Base-by-base conservation (phyloP, 2,113 vertebrate genomes). In the Pan troglodytes region DNA sequence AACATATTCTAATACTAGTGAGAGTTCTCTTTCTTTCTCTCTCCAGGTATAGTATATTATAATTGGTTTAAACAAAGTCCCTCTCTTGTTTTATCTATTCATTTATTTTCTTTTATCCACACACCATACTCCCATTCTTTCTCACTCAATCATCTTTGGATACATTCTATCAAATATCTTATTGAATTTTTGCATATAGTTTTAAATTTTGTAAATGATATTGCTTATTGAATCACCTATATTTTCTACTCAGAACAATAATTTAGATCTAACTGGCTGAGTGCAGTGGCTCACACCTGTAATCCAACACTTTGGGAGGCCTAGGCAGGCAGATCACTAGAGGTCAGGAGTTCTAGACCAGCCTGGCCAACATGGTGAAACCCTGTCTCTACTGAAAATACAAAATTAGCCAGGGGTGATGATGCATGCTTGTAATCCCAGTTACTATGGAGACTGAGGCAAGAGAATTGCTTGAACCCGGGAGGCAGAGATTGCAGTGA, bases 191-290 rank as follows among this genome's bases (percentile, higher is more conserved):
- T 83, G 35, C 35, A 90, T 61, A 80, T 3, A 7, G 3, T 25
- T 88, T 85, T 88, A 40, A 84, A 88, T 85, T 93, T 94, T 79
- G 10, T 73, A 93, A 93, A 45, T 89, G 8, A 40, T 40, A n/a
- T 79, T 79, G 25, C 7, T 20, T 61, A 32, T 18, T 87, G 14
- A 2, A 70, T 23, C 93, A 61, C 43, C 40, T 84, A 38, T 23
- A 59, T 85, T 93, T 78, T 72, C 16, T 50, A 67, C 27, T 57
- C 67, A 78, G 9, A 75, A 83, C 22, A 83, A 86, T 11, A 22
- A 73, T 93, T 95, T 52, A 57, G 14, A 64, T 27, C 27, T 6
- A 30, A 32, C 27, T 64, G 30, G 27, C 25, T 64, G 61, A 64
- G 27, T 1, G 12, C 61, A 64, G 27, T 30, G 61, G 61, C 27